Base-by-base conservation (phyloP, 2,113 vertebrate species). In the Oryctolagus cuniculus region DNA sequence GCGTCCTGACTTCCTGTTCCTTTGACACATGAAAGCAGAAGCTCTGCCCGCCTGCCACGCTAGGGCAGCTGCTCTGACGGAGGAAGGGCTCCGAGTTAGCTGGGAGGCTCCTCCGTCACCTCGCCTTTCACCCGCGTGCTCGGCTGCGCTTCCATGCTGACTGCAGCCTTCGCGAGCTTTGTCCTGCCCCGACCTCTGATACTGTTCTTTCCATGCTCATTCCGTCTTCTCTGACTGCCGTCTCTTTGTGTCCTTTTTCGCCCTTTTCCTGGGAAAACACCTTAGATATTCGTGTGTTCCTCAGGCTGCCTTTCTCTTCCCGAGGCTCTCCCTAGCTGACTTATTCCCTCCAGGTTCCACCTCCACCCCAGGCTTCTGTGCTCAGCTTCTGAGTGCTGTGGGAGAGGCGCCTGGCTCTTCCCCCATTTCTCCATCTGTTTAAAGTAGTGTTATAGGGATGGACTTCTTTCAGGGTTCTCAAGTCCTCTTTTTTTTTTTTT, bases 11-110 rank as follows among this genome's bases (percentile, higher is more conserved):
- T 27, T 93, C 51, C 70, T 77, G 5, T 49, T 93, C 25, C 9
- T 87, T 85, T 24, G 77, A 24, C 24, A 11, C 75, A 34, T 70
- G 72, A 87, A 64, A 96, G 66, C 80, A 93, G 77, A 81, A 90
- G 72, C 70, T 77, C 66, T 75, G 51, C 21, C 44, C 72, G 58
- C 49, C 13, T 34, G 2, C 63, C 58, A 75, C 2, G 53, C 66
- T 21, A 63, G 25, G 75, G 64, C 81, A 88, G 44, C 79, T 91
- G 24, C 82, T 63, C 74, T 96, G 78, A 34, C 69, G 64, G 44
- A 44, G 44, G 44, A 36, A 84, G n/a, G 27, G 10, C 64, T 21
- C 0, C 17, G 21, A 3, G 44, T 44, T 44, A 44, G 44, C 44
- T 44, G 44, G 44, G 44, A 77, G 27, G 67, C 82, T 58, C 64